These are phyloP conservation scores for Corythaeola cristata DNA, from an alignment of 2,113 vertebrate genomes.

Conservation along the genomic window DNA sequence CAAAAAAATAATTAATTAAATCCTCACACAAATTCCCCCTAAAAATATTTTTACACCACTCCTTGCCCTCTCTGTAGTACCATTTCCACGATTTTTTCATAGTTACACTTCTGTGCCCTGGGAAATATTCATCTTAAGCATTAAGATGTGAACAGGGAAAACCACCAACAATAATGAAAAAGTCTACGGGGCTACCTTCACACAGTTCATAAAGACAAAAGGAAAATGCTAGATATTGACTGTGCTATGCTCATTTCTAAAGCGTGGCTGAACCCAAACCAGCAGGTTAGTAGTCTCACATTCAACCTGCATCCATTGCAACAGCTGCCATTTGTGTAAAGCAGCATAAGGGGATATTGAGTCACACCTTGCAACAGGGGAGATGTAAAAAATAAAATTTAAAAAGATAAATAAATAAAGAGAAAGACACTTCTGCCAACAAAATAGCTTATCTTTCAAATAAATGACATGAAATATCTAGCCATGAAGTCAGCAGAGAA, in stretches of 20 bases:
- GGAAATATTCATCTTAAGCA: neutral
- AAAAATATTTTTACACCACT: neutral
- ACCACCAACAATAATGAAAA: accelerated
- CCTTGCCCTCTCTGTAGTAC: neutral
- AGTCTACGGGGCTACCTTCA: neutral
- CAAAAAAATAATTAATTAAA: neutral
- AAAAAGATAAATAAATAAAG: neutral
- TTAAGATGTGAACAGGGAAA: neutral
- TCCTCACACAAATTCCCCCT: accelerated
- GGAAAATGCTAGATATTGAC: neutral
- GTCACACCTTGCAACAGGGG: neutral
- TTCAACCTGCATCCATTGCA: neutral
- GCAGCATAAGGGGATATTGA: neutral
- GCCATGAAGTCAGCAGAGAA: neutral
- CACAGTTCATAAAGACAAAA: neutral
- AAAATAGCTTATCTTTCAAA: neutral
- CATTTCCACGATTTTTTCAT: neutral
- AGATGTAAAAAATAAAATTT: neutral
- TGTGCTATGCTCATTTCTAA: neutral
- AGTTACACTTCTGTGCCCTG: neutral
- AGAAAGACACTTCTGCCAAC: neutral
- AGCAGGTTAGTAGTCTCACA: neutral
- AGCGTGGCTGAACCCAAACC: neutral
- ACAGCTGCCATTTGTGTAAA: neutral
- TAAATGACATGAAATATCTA: neutral